These are phyloP conservation scores for Aspiorhynchus laticeps DNA, from an alignment of 2,113 vertebrate genomes.

Conservation along the genomic window DNA sequence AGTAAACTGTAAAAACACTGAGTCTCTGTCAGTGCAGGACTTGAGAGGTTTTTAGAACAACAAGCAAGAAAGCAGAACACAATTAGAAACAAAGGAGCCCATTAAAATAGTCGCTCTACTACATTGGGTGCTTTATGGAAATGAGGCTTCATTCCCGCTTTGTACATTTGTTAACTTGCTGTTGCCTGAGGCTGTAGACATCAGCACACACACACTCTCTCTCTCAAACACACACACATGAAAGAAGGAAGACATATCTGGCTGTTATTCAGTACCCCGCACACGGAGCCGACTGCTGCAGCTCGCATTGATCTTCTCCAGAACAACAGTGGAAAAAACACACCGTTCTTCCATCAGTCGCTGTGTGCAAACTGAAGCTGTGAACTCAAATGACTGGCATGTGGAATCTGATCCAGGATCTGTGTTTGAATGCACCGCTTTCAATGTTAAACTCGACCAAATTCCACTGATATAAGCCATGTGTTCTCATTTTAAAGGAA, in stretches of 20 bases:
- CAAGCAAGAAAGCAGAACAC: slow-evolving; percentile 54
- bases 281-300: slow-evolving; percentile 74
- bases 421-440: neutral
- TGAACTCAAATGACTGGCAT: neutral
- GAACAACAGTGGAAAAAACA: slow-evolving; percentile 63
- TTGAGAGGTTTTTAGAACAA: slow-evolving; percentile 36
- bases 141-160: slow-evolving; percentile 73
- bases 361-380: slow-evolving; percentile 51
- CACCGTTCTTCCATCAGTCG: slow-evolving; percentile 53
- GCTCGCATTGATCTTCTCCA: slow-evolving; percentile 74
- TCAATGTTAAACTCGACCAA: neutral
- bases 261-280: slow-evolving; percentile 75
- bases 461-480: neutral
- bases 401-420: slow-evolving; percentile 21
- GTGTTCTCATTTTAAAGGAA: neutral
- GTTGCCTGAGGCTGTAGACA: slow-evolving; percentile 78
- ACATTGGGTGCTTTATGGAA: slow-evolving; percentile 79
- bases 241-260: slow-evolving; percentile 59
- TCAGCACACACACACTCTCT: slow-evolving; percentile 48
- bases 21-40: slow-evolving; percentile 14
- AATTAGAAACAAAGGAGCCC: slow-evolving; percentile 78
- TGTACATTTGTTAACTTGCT: slow-evolving; percentile 81
- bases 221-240: slow-evolving; percentile 61
- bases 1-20: neutral
- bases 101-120: slow-evolving; percentile 69